A percentile compares a stretch with the other conserved stretches of the same genome.
Conservation (phyloP, 2,888 invertebrate species). For the Torymus auratus region DNA sequence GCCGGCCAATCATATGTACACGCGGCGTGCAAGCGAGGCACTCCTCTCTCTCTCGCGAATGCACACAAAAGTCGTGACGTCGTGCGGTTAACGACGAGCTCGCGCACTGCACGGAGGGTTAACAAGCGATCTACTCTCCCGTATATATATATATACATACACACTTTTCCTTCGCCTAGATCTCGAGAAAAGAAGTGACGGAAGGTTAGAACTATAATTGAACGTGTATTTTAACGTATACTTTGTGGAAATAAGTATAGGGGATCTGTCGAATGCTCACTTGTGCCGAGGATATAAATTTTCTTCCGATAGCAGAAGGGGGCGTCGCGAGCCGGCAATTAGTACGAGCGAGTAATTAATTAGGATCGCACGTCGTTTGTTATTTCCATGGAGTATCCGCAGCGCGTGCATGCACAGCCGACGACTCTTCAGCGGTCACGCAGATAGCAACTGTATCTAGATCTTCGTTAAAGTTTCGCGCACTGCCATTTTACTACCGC, state of each 20-base stretch:
- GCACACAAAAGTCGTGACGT: slow-evolving; percentile 34
- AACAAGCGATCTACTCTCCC: slow-evolving; percentile 25
- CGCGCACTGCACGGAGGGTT: not conserved
- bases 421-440: slow-evolving; percentile 18
- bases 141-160: too few species aligned
- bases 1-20: slow-evolving; percentile 69
- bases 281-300: too few species aligned
- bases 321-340: slow-evolving; percentile 44
- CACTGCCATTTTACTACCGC: not conserved
- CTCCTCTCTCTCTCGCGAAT: too few species aligned
- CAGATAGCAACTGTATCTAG: slow-evolving; percentile 41
- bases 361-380: slow-evolving; percentile 72
- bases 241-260: too few species aligned
- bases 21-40: not conserved
- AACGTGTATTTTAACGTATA: too few species aligned
- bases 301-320: not conserved
- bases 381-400: slow-evolving; percentile 64
- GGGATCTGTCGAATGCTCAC: too few species aligned
- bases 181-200: too few species aligned
- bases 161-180: too few species aligned
- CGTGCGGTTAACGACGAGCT: slow-evolving; percentile 31
- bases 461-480: slow-evolving; percentile 35
- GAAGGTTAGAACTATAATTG: too few species aligned
- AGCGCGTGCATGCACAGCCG: slow-evolving; percentile 42
- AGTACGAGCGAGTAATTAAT: slow-evolving; percentile 69